Percentiles rank a stretch among this genome's conserved stretches.
phyloP scores from a whole-genome alignment of 2,797 vertebrate genomes.

The Cetoscarus ocellatus region DNA sequence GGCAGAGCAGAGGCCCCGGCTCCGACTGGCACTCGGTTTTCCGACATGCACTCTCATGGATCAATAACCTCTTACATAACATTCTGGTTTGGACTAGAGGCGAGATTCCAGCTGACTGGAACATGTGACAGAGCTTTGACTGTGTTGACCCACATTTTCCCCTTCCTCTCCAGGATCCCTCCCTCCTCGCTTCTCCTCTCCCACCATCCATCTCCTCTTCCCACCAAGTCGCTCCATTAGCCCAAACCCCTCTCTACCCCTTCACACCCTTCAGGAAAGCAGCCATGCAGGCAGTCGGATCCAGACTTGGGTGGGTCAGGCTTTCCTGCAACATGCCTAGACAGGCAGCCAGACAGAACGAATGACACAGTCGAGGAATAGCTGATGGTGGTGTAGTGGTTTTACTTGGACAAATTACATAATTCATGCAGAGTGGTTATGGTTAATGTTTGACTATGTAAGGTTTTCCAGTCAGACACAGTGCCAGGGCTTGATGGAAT shows the following conservation, averaged over 20 bases:
- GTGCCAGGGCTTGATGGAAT: background rate
- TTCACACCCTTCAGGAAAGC: constrained; percentile 58
- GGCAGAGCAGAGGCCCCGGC: constrained; percentile 45
- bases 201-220: constrained; percentile 38
- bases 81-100: constrained; percentile 81
- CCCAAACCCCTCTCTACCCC: constrained; percentile 51
- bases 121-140: constrained; percentile 82
- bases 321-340: constrained; percentile 51
- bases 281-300: constrained; percentile 54
- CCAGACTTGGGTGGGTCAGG: constrained; percentile 64
- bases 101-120: constrained; percentile 83
- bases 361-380: constrained; percentile 47
- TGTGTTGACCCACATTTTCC: constrained; percentile 84
- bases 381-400: constrained; percentile 39
- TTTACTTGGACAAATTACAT: constrained; percentile 54
- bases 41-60: constrained; percentile 66
- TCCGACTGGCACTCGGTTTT: constrained; percentile 57
- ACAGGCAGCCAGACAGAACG: constrained; percentile 56
- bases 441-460: constrained; percentile 41
- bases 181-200: constrained; percentile 21
- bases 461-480: constrained; percentile 19
- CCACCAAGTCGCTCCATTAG: constrained; percentile 30
- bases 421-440: constrained; percentile 14
- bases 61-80: constrained; percentile 86
- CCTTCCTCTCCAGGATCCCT: constrained; percentile 50